Evolutionary conservation across 2,797 vertebrate species (phyloP), one percentile per base, ranked within the genome.

Genomic region (Manis crassicaudata): DNA sequence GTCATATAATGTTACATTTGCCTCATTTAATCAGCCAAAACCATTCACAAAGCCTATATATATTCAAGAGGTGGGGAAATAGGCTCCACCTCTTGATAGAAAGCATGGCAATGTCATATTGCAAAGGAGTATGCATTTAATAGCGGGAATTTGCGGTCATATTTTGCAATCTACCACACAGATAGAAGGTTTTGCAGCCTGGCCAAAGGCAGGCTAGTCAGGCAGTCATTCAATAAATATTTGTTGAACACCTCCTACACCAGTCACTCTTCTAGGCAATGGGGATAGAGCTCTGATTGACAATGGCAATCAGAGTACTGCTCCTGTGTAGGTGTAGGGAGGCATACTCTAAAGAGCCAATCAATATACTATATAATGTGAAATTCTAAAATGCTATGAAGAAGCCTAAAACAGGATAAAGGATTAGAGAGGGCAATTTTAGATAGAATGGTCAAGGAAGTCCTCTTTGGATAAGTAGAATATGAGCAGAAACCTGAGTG

Each of bases 361-460:
- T 60, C 37, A 83, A n/a, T 37, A 20, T 67, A 35, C n/a, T 40
- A 35, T 73, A 32, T 54, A 79, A 76, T 54, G n/a, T 80, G 60
- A 68, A 89, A 94, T 70, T 82, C 76, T 16, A 54, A 76, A 73
- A 21, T 70, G 54, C 70, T 60, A 35, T 76, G 58, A 92, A 90
- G 92, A 85, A 94, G 81, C 7, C 40, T 56, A 80, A 80, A 85
- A 37, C 88, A 43, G n/a, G 58, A 7, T 73, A 85, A 94, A 25
- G 85, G 25, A 50, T 88, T 63, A 73, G 32, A 90, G 76, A 80
- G 40, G 54, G 52, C 13, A 76, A 52, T 58, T 93, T 86, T 54
- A 32, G 20, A 76, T 43, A 40, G 21, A 17, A 6, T 79, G 8
- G 37, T 70, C 20, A 65, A 86, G 65, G 54, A 77, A 88, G 40